Conservation (phyloP, 2,888 invertebrate genomes). For the Drosophila niveifrons region DNA sequence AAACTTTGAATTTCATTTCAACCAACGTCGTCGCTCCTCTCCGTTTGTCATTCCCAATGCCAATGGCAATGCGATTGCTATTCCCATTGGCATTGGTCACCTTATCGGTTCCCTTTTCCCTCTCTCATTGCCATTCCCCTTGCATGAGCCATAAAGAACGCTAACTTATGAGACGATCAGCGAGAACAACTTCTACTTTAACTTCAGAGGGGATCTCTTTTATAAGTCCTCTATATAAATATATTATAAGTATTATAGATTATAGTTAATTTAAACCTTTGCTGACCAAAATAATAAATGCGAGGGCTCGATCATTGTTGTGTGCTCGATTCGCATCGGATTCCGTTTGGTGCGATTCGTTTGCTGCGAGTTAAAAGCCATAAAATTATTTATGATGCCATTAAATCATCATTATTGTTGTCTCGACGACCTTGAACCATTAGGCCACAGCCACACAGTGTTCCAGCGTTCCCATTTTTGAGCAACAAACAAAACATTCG, state of each 20-base stretch:
- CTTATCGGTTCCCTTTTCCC: conserved; percentile 7
- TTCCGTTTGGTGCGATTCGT: conserved; percentile 10
- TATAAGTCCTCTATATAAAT: neutral
- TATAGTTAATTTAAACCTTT: conserved; percentile 26
- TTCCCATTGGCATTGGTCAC: conserved; percentile 25
- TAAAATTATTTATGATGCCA: conserved; percentile 85
- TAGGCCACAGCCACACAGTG: conserved; percentile 50
- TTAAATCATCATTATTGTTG: conserved; percentile 85
- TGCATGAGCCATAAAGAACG: conserved; percentile 42
- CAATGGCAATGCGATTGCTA: neutral
- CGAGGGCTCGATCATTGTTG: conserved; percentile 22
- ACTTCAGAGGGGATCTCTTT: conserved; percentile 9
- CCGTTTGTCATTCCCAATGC: neutral
- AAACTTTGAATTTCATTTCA: conserved; percentile 81
- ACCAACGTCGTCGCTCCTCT: conserved; percentile 22
- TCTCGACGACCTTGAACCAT: conserved; percentile 82
- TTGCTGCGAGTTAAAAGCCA: conserved; percentile 77
- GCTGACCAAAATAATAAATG: conserved; percentile 1
- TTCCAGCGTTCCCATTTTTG: conserved; percentile 61
- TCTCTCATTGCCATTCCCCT: neutral
- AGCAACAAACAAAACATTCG: conserved; percentile 42
- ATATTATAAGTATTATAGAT: neutral
- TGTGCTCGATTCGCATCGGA: conserved; percentile 16
- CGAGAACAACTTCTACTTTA: neutral
- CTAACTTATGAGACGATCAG: conserved; percentile 58